Evolutionary conservation across 2,797 vertebrate genomes (phyloP).

Genomic region (Takifugu ocellatus): DNA sequence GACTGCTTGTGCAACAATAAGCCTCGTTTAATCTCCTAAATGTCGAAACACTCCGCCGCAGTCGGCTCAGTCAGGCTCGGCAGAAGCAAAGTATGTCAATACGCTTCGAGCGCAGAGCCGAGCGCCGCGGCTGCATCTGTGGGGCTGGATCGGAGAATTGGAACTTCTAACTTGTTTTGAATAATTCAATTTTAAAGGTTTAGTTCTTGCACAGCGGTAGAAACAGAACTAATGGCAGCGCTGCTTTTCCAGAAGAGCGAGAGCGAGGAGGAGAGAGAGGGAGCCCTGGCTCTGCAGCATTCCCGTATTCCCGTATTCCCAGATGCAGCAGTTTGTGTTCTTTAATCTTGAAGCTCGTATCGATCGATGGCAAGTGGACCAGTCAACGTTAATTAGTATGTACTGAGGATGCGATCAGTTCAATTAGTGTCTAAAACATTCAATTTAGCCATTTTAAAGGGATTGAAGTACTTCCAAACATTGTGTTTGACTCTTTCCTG

Average conservation of each 20-base stretch:
- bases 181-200: slow-evolving; percentile 37
- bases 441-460: no score
- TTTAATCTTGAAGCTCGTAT: slow-evolving; percentile 26
- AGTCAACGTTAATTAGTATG: neutral
- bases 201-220: slow-evolving; percentile 29
- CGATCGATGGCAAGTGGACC: slow-evolving; percentile 27
- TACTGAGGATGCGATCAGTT: no score
- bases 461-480: no score
- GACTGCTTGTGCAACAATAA: no score
- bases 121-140: slow-evolving; percentile 17
- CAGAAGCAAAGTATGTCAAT: neutral
- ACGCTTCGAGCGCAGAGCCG: neutral
- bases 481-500: no score
- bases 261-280: neutral
- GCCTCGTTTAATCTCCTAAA: neutral
- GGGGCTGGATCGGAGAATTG: slow-evolving; percentile 29
- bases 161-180: slow-evolving; percentile 37
- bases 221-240: slow-evolving; percentile 29
- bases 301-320: neutral
- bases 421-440: no score
- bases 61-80: slow-evolving; percentile 10
- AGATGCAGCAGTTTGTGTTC: slow-evolving; percentile 24
- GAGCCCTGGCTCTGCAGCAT: slow-evolving; percentile 21
- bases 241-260: neutral
- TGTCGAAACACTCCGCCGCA: neutral